Evolutionary conservation across 2,888 invertebrate genomes (phyloP).

Genomic region (Lomographa bimaculata): DNA sequence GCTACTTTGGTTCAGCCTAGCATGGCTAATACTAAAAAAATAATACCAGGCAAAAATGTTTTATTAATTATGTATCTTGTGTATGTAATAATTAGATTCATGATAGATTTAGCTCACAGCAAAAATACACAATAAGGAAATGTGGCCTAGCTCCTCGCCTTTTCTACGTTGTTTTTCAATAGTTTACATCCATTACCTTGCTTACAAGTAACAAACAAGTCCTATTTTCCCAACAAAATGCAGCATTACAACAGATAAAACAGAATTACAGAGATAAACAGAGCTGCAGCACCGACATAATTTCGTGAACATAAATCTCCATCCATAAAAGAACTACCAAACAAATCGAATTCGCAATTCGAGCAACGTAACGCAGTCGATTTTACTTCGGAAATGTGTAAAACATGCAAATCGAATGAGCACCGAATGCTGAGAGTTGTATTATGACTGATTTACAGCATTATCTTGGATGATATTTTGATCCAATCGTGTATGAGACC

Average conservation of each 20-base stretch:
- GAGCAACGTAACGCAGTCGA: conserved; percentile 21
- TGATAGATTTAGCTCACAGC: too few relatives aligned
- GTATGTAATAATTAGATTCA: too few relatives aligned
- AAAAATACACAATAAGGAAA: too few relatives aligned
- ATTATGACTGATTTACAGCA: conserved; percentile 25
- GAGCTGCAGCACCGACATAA: conserved; percentile 4
- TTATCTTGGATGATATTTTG: conserved; percentile 22
- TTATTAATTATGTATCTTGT: too few relatives aligned
- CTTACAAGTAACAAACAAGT: too few relatives aligned
- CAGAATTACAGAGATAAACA: conserved; percentile 4
- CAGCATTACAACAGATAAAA: neutral
- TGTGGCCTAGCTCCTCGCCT: too few relatives aligned
- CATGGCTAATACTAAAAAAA: too few relatives aligned
- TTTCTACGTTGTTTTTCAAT: too few relatives aligned
- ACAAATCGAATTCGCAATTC: conserved; percentile 27
- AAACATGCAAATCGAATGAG: conserved; percentile 35
- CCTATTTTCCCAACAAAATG: too few relatives aligned
- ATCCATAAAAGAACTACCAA: conserved; percentile 27
- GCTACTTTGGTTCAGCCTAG: too few relatives aligned
- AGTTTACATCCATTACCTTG: too few relatives aligned
- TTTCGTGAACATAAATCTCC: conserved; percentile 22
- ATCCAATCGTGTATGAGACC: conserved; percentile 19
- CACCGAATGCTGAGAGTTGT: conserved; percentile 14
- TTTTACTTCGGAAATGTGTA: conserved; percentile 29
- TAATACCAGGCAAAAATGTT: too few relatives aligned